Percentiles rank a stretch among this genome's conserved stretches.
These are phyloP conservation scores for Lasioglossum malachurum DNA, from an alignment of 2,888 invertebrate species.

Conservation along the genomic window DNA sequence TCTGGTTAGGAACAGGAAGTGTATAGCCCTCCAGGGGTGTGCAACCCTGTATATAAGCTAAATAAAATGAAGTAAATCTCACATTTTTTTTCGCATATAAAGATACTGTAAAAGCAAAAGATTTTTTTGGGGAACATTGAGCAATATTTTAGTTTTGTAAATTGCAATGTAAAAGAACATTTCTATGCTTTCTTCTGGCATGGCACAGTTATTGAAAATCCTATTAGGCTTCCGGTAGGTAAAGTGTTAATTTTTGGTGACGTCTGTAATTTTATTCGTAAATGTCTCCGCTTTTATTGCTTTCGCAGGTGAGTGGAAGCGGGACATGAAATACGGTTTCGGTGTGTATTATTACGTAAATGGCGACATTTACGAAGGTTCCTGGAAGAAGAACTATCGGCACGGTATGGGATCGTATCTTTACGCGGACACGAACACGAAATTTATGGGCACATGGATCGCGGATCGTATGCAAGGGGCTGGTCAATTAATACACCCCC, in stretches of 20 bases:
- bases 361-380: constrained; percentile 92
- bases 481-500: constrained; percentile 90
- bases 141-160: too few species aligned
- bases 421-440: constrained; percentile 87
- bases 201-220: too few species aligned
- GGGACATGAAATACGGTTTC: constrained; percentile 90
- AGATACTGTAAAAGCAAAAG: too few species aligned
- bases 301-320: constrained; percentile 88
- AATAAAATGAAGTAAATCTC: too few species aligned
- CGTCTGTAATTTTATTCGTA: background rate
- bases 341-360: constrained; percentile 91
- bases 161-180: too few species aligned
- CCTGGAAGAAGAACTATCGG: constrained; percentile 90
- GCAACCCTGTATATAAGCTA: too few species aligned
- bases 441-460: constrained; percentile 91
- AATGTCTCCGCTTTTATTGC: background rate
- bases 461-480: constrained; percentile 91
- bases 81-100: too few species aligned
- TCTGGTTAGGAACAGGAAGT: too few species aligned
- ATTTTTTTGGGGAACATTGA: too few species aligned
- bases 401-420: constrained; percentile 93
- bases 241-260: background rate
- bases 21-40: too few species aligned
- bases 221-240: too few species aligned
- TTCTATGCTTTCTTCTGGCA: too few species aligned